Percentiles rank a stretch among this genome's conserved stretches.
phyloP scores from a whole-genome alignment of 2,888 invertebrate species.

The Hofmannophila pseudospretella region DNA sequence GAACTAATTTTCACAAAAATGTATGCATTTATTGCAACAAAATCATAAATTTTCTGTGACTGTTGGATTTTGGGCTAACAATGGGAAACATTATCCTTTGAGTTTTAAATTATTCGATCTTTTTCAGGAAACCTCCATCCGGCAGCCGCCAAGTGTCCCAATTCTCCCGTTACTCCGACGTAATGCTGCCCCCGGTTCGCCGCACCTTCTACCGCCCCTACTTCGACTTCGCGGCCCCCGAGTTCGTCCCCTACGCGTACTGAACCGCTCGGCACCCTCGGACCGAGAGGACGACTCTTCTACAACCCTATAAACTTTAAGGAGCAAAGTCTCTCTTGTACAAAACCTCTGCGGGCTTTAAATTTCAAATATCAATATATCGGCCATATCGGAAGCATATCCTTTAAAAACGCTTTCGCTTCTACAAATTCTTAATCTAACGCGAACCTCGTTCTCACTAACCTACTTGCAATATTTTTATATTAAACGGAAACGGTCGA shows the following conservation, averaged over 20 bases:
- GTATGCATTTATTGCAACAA: too few species aligned
- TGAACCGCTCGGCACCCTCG: constrained; percentile 36
- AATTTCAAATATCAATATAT: constrained; percentile 44
- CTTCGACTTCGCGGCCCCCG: constrained; percentile 53
- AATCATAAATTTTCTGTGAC: too few species aligned
- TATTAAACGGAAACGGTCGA: constrained; percentile 43
- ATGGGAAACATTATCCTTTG: too few species aligned
- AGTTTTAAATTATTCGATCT: constrained; percentile 1
- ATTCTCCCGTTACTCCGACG: constrained; percentile 71
- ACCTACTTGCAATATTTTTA: constrained; percentile 55
- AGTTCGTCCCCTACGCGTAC: constrained; percentile 53
- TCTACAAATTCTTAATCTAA: constrained; percentile 29
- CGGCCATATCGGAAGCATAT: constrained; percentile 71
- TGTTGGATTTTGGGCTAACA: too few species aligned
- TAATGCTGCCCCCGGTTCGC: constrained; percentile 59
- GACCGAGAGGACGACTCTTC: constrained; percentile 32
- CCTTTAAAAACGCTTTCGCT: constrained; percentile 52
- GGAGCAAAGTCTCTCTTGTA: constrained; percentile 44
- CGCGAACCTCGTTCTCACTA: constrained; percentile 46
- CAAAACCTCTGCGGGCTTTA: constrained; percentile 52
- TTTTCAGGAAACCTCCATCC: constrained; percentile 57
- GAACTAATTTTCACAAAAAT: too few species aligned
- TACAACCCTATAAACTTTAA: constrained; percentile 30
- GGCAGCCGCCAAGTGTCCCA: constrained; percentile 67
- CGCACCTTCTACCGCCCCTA: constrained; percentile 58